A percentile compares a stretch with the other conserved stretches of the same genome.
Evolutionary conservation across 2,888 invertebrate genomes (phyloP).

Genomic region (Ptilodon capucinus): DNA sequence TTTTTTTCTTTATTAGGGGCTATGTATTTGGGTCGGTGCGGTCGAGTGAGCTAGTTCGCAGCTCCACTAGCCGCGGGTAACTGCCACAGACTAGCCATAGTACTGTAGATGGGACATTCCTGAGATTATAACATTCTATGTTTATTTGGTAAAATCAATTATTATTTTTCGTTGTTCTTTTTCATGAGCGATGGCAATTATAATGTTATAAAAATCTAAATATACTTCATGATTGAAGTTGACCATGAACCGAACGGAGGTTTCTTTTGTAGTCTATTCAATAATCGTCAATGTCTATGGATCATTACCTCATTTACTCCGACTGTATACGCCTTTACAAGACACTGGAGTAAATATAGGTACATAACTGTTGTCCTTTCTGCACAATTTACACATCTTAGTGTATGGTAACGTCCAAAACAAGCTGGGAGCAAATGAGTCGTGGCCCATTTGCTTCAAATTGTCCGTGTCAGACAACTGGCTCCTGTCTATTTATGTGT

Average conservation of each 20-base stretch:
- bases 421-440: slow-evolving; percentile 53
- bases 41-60: slow-evolving; percentile 6
- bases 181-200: too few relatives aligned
- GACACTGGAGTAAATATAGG: background rate
- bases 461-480: slow-evolving; percentile 57
- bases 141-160: too few relatives aligned
- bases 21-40: slow-evolving; percentile 1
- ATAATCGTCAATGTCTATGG: too few relatives aligned
- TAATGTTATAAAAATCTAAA: too few relatives aligned
- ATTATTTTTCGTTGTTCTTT: too few relatives aligned
- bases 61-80: background rate
- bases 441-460: slow-evolving; percentile 63
- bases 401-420: slow-evolving; percentile 32
- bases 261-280: too few relatives aligned
- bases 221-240: too few relatives aligned
- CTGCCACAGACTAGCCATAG: background rate
- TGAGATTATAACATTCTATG: background rate
- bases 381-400: slow-evolving; percentile 24
- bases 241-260: too few relatives aligned
- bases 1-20: background rate
- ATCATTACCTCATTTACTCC: background rate
- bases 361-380: background rate
- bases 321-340: background rate
- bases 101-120: background rate
- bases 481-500: slow-evolving; percentile 41